Base-by-base conservation (phyloP, 2,113 vertebrate species). In the Channa maculata region DNA sequence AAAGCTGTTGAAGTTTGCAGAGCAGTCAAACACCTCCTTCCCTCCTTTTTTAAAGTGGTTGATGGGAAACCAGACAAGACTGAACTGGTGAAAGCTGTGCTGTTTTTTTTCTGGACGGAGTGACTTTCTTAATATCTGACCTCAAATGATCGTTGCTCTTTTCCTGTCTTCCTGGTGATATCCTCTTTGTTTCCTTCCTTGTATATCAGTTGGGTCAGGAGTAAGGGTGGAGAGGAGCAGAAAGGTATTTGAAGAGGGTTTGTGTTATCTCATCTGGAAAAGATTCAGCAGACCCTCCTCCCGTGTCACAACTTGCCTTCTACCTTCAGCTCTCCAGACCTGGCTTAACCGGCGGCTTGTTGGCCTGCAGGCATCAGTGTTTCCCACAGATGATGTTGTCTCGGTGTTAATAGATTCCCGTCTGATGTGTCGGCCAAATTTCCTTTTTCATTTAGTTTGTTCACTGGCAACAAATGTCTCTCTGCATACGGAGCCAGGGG, bases 251-350 rank as follows among this genome's bases (percentile, higher is more conserved):
- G 45, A 80, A 70, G 65, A 77, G 66, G 24, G n/a, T 50, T 77
- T 0, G 33, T 51, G 63, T 88, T 83, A 88, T 88, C 86, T 89
- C 88, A 89, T 86, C 51, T 84, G 80, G 69, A 85, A 88, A 85
- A 69, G 91, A 90, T 80, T 85, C 70, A 46, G 81, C 57, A 38
- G 73, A 79, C 69, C 57, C 65, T 81, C 52, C 49, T 70, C 75
- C 83, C 85, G 67, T 62, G 86, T 84, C 57, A 3, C 65, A 46
- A 90, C 91, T 85, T 84, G 91, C 79, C 83, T 73, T 57, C 10
- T 44, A 44, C 58, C 51, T 52, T 36, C 65, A 79, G 64, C 77
- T 57, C 65, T 54, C 34, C 67, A 86, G 81, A 71, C 52, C 46
- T 37, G 55, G 76, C 87, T 83, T 75, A 76, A 80, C 41, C 65